These are phyloP conservation scores for Charina bottae DNA, from an alignment of 2,113 vertebrate species.

Conservation along the genomic window DNA sequence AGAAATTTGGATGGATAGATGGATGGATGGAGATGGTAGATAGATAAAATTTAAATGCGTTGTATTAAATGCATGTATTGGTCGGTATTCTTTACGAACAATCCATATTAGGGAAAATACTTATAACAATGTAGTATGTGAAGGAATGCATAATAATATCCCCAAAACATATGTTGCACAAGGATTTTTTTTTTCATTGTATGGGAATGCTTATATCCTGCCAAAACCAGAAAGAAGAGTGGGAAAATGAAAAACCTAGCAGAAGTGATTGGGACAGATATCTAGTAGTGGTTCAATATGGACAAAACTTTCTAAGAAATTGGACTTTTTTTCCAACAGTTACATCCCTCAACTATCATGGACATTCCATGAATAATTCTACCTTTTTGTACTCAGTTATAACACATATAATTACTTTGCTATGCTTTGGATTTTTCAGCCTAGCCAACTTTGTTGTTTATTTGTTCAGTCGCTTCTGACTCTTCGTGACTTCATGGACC, in stretches of 20 bases:
- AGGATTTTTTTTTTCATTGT: background rate
- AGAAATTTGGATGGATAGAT: background rate
- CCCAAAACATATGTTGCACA: background rate
- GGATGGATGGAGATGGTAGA: rapidly evolving
- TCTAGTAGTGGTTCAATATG: background rate
- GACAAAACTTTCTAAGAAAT: too few species aligned
- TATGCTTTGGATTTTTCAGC: too few species aligned
- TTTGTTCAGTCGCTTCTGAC: too few species aligned
- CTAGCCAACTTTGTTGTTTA: too few species aligned
- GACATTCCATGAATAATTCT: too few species aligned
- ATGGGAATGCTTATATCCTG: background rate
- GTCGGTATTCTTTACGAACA: background rate
- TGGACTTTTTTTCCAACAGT: too few species aligned
- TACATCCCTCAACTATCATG: too few species aligned
- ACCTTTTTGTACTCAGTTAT: too few species aligned
- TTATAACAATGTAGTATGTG: background rate
- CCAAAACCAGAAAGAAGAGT: background rate
- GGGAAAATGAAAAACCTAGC: background rate
- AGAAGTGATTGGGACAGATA: background rate
- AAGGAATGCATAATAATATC: background rate
- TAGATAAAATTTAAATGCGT: background rate
- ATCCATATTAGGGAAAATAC: background rate
- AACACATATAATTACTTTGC: too few species aligned
- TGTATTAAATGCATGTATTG: background rate
- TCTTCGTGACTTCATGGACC: too few species aligned